A percentile compares a stretch with the other conserved stretches of the same genome.
Conservation (phyloP, 2,113 vertebrate genomes). For the Triplophysa rosa region DNA sequence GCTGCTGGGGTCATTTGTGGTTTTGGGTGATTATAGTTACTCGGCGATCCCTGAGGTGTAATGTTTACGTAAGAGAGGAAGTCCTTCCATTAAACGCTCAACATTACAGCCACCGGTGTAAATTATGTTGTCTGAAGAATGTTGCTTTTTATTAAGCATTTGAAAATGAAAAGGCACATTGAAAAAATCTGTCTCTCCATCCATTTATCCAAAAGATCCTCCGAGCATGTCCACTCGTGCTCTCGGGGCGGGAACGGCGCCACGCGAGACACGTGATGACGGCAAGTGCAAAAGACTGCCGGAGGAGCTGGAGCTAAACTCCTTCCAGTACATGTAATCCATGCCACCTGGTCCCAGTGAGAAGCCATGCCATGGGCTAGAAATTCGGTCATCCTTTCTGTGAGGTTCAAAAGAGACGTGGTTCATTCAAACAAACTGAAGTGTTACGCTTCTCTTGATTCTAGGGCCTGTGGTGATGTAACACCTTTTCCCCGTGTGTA, state of each 20-base stretch:
- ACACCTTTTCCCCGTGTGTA: not conserved
- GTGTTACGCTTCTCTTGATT: constrained; percentile 22
- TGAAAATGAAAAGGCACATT: not conserved
- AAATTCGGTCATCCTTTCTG: not conserved
- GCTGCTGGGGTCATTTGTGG: constrained; percentile 26
- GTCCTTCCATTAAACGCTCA: constrained; percentile 28
- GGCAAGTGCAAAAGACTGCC: constrained; percentile 38
- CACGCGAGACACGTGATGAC: constrained; percentile 30
- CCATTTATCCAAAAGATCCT: not conserved
- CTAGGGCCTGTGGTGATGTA: constrained; percentile 37
- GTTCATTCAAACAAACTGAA: constrained; percentile 26
- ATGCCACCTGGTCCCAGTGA: constrained; percentile 47
- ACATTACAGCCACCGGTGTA: constrained; percentile 1
- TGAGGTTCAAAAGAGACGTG: constrained; percentile 17
- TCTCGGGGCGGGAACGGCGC: not conserved
- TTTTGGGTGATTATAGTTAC: constrained; percentile 16
- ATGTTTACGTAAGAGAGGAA: constrained; percentile 24
- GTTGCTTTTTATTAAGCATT: constrained; percentile 2
- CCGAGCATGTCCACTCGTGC: constrained; percentile 20
- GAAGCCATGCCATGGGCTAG: not conserved
- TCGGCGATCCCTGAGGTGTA: not conserved
- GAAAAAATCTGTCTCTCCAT: not conserved
- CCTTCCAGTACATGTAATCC: constrained; percentile 52
- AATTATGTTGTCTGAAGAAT: not conserved
- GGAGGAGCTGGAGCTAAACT: constrained; percentile 37